phyloP scores from a whole-genome alignment of 2,797 vertebrate species.

The Orestias chungarensis region DNA sequence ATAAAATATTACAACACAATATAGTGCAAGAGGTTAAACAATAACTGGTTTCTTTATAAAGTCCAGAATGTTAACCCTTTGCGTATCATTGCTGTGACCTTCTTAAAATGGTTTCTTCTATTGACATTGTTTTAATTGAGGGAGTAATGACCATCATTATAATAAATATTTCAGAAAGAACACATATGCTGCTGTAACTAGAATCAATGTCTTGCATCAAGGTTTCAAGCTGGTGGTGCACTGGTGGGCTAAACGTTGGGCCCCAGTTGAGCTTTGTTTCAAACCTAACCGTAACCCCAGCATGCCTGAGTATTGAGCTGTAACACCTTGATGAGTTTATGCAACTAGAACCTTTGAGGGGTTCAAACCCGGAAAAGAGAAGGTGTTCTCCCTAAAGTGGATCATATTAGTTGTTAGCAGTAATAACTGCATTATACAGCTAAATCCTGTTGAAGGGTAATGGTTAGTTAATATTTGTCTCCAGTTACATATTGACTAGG shows the following conservation, averaged over 20 bases:
- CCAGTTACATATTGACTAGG: no score
- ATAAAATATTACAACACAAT: no score
- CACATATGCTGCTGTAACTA: no score
- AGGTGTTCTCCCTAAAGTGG: background rate
- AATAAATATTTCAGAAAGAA: background rate
- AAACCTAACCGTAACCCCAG: background rate
- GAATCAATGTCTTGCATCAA: background rate
- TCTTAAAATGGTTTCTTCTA: no score
- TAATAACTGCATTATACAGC: background rate
- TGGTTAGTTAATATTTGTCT: background rate
- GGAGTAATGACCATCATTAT: no score
- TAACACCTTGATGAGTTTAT: background rate
- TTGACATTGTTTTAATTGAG: no score
- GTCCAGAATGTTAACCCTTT: no score
- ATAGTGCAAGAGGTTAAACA: no score
- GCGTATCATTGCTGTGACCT: no score
- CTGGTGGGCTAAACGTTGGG: no score
- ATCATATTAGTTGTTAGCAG: background rate
- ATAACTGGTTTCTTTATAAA: no score
- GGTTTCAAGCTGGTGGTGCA: background rate
- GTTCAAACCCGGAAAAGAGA: background rate
- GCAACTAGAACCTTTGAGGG: background rate
- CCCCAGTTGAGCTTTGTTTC: background rate
- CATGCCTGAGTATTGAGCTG: background rate
- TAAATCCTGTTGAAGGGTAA: background rate